phyloP scores from a whole-genome alignment of 2,797 vertebrate species.

The Oreonectes daqikongensis region DNA sequence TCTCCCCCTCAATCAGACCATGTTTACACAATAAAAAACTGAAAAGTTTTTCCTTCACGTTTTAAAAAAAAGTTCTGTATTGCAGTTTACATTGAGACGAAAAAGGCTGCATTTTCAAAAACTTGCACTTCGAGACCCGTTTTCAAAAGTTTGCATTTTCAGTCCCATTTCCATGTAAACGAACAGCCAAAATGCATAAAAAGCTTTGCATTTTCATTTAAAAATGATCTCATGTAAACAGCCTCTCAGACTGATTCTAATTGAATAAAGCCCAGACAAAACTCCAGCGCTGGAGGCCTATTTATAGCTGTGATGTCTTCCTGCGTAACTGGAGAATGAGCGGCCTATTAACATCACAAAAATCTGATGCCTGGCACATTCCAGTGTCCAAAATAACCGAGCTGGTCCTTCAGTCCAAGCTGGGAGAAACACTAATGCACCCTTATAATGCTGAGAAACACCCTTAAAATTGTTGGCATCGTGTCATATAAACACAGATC shows the following conservation, averaged over 20 bases:
- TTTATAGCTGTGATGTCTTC: conserved; percentile 82
- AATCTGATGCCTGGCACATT: conserved; percentile 84
- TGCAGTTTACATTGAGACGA: no score
- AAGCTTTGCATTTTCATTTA: no score
- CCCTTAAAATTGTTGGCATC: neutral
- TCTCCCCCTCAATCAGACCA: conserved; percentile 56
- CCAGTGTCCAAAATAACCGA: conserved; percentile 79
- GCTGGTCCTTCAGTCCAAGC: conserved; percentile 60
- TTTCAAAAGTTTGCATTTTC: no score
- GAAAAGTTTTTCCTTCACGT: no score
- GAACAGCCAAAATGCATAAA: no score
- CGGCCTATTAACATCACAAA: conserved; percentile 78
- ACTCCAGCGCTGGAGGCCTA: conserved; percentile 65
- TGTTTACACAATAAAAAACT: no score
- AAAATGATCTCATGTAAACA: no score
- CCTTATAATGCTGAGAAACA: conserved; percentile 30
- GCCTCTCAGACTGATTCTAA: conserved; percentile 44
- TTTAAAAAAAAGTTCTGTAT: no score
- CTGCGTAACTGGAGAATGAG: conserved; percentile 77
- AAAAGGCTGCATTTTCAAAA: no score
- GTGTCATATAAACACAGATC: neutral
- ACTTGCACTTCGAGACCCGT: no score
- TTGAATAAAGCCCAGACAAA: conserved; percentile 54
- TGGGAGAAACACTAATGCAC: conserved; percentile 34
- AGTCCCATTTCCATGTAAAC: no score